Evolutionary conservation across 1,140 invertebrate genomes (phyloP), one percentile per base, ranked within the genome.

Genomic region (Drosophila rhopaloa): DNA sequence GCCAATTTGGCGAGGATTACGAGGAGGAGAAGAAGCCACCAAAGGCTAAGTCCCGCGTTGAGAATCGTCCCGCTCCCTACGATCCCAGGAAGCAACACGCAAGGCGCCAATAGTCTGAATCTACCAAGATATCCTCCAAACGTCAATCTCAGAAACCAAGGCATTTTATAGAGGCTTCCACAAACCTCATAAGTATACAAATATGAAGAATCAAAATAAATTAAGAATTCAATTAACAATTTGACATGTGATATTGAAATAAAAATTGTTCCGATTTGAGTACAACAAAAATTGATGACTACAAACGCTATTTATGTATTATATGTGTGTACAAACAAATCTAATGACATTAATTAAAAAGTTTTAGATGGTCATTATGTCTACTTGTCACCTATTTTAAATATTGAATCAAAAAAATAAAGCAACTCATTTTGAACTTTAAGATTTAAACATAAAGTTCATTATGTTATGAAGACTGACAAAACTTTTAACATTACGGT

Each of bases 1-100:
- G 86, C 19, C 38, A 58, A 8, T 44, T 85, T 0, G 78, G 74
- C n/a, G 47, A 67, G 0, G 35, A 72, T 1, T 70, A 41, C 19
- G 59, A 68, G 1, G 79, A 72, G 4, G 71, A 78, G 9, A 1
- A 72, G 10, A 47, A 38, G 16, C 14, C 29, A 1, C 4, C 37
- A 11, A 57, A 46, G 35, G 11, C 24, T 10, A 47, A 46, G 4
- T 11, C 7, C 1, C 50, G 44, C 8, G 6, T 11, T 6, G 50
- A 43, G 3, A 50, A 37, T 0, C 74, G 79, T 29, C 6, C 46
- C n/a, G 35, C 10, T 2, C 65, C 76, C 0, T 71, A 84, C 27
- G 38, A 71, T 51, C 13, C 10, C 14, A 67, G 24, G 5, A 35
- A 16, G 24, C 65, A 54, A 13, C 40, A 13, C 4, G 19, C 48